These are phyloP conservation scores for Steinernema hermaphroditum DNA, from an alignment of 2,888 invertebrate genomes.

Conservation along the genomic window DNA sequence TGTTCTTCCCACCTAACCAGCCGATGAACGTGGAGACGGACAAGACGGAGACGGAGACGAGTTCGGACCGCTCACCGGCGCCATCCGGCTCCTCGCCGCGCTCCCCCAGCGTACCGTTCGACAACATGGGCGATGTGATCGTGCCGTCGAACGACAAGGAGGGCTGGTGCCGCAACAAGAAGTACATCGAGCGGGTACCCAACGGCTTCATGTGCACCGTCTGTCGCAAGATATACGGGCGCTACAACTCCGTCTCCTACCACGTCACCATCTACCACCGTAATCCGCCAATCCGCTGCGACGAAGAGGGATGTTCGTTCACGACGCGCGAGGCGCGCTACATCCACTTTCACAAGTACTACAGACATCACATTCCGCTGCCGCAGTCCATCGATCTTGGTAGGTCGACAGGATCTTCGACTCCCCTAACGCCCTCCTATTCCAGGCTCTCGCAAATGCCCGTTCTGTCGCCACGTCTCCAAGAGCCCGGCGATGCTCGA, in stretches of 20 bases:
- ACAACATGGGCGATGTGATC: constrained; percentile 54
- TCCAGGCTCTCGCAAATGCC: constrained; percentile 63
- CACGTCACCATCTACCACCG: constrained; percentile 67
- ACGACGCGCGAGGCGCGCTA: constrained; percentile 62
- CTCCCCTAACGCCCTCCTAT: constrained; percentile 4
- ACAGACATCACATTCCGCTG: constrained; percentile 63
- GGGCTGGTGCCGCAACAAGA: constrained; percentile 67
- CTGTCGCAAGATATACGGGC: constrained; percentile 64
- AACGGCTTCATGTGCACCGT: constrained; percentile 58
- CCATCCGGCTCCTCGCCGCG: constrained; percentile 7
- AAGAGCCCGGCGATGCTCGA: constrained; percentile 66
- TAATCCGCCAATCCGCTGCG: constrained; percentile 66
- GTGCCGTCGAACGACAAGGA: constrained; percentile 65
- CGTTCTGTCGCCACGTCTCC: constrained; percentile 63
- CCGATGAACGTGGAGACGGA: constrained; percentile 1
- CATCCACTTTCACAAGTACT: constrained; percentile 67
- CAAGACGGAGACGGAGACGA: constrained; percentile 19
- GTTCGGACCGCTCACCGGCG: constrained; percentile 8
- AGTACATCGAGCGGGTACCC: constrained; percentile 63
- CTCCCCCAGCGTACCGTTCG: constrained; percentile 36
- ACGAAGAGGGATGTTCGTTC: constrained; percentile 64
- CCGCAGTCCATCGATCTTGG: constrained; percentile 65
- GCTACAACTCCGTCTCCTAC: constrained; percentile 66
- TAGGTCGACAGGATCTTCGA: constrained; percentile 36
- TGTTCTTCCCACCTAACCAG: constrained; percentile 15